phyloP scores from a whole-genome alignment of 2,797 vertebrate species.

The Xiphophorus birchmanni region DNA sequence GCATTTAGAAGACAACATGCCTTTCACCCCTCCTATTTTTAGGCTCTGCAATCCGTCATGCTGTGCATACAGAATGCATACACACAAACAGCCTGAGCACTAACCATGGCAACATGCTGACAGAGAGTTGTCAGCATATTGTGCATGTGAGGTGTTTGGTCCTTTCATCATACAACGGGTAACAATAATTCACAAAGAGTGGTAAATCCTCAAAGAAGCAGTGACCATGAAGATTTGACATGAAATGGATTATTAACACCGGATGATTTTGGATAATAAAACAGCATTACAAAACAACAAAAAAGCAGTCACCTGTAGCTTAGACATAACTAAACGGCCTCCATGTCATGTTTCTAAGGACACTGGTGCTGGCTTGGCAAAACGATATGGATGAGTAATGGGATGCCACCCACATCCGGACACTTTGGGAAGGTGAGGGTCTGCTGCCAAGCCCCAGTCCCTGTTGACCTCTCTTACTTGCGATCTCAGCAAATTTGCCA shows the following conservation, averaged over 20 bases:
- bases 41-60: slow-evolving; percentile 6
- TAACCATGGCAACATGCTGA: slow-evolving; percentile 36
- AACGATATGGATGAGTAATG: slow-evolving; percentile 81
- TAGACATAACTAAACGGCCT: slow-evolving; percentile 75
- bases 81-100: slow-evolving; percentile 12
- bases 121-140: slow-evolving; percentile 21
- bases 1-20: slow-evolving; percentile 1
- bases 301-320: slow-evolving; percentile 66
- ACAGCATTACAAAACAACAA: slow-evolving; percentile 11
- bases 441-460: slow-evolving; percentile 78
- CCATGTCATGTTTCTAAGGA: slow-evolving; percentile 79
- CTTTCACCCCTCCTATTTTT: not conserved
- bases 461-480: slow-evolving; percentile 74
- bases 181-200: slow-evolving; percentile 15
- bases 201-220: slow-evolving; percentile 17
- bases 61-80: slow-evolving; percentile 18
- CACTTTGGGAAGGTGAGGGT: slow-evolving; percentile 80
- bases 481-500: slow-evolving; percentile 71
- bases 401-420: slow-evolving; percentile 77
- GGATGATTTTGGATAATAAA: slow-evolving; percentile 3
- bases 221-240: slow-evolving; percentile 9
- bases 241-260: slow-evolving; percentile 5
- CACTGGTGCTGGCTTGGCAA: slow-evolving; percentile 78
- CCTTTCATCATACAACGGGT: slow-evolving; percentile 12
- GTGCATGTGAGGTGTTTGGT: slow-evolving; percentile 16